Base-by-base conservation (phyloP, 1,140 invertebrate species). In the Brachionus asplanchnoidis region DNA sequence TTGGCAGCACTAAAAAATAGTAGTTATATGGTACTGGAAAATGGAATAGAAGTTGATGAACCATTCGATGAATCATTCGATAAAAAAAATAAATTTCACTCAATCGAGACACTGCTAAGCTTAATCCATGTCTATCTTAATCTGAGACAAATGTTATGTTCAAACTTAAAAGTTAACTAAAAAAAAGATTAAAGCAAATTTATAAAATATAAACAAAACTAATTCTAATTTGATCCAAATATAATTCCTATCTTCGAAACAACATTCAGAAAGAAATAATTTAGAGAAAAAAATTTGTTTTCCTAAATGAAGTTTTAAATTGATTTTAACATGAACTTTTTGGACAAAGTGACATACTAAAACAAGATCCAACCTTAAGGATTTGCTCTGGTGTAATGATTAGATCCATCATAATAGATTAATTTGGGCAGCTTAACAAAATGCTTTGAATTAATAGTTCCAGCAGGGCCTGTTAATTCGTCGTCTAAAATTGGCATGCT, bases 341-440 rank as follows among this genome's bases (percentile, higher is more conserved):
- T 73, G 68, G 8, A 44, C 32, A 20, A 11, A 42, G 9, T 42
- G 40, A 40, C 14, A 8, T 40, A 42, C 40, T 50, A 46, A 50
- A 46, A 77, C 23, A 53, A 77, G 26, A 26, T 26, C 32, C 40
- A 77, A 26, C n/a, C 9, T 50, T 77, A 50, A 5, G 7, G 23
- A 12, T 77, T 77, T 46, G 42, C 40, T 77, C 23, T 77, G 0
- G 42, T 77, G 9, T 77, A 77, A 53, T 77, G 73, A 77, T 77
- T 77, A 77, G 73, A 77, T 50, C 79, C 79, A 82, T 82, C 79
- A 46, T 82, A 82, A 26, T 36, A 82, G 3, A 82, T 46, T 36
- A 82, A 26, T 68, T 82, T 82, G 12, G 79, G 79, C 40, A 82
- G 36, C 14, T 82, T 82, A 26, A 82, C 42, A 60, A 82, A 68